Evolutionary conservation across 92 coral and sea anemone genomes (phyloP), one percentile per base, ranked within the genome.

Genomic region (Zoanthus solanderi): DNA sequence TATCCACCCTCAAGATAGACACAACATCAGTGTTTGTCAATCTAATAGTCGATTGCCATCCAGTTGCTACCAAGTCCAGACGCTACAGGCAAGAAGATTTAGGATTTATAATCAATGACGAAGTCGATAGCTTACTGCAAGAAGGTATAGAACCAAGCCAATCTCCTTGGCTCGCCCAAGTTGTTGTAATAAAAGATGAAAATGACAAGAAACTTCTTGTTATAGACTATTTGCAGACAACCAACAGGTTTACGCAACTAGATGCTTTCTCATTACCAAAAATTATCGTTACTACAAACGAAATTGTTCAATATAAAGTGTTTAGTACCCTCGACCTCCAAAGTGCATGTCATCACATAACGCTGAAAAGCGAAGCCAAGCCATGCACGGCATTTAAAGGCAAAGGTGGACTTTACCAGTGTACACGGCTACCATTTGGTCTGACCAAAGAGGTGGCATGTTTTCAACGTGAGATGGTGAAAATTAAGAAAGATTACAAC

Each of bases 381-480:
- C 91, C 89, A n/a, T 91, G 88, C 79, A 91, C 91, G 37, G 91
- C 94, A 1, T 91, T 91, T 57, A 89, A 91, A 84, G 94, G 91
- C 16, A 71, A 71, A 29, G 74, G 72, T 61, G 37, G 57, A 30
- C 89, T 91, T 13, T 84, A 91, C 72, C 91, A 91, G 94, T 91
- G 88, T 47, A 91, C 91, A n/a, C 87, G 94, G 18, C 90, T 91
- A 29, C 94, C 91, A 5, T 88, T 91, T 72, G 91, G 94, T 16
- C 87, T 88, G 60, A 88, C 91, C 23, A 23, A 23, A 23, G 23
- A 23, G 23, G 23, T 23, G 23, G 23, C 23, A 23, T 23, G 23
- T 23, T 23, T 23, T 23, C 23, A 23, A 23, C 23, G 23, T 23
- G 23, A 23, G 23, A 23, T 23, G 23, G 23, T 11, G 83, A 83